Base-by-base conservation (phyloP, 1,140 invertebrate genomes). In the Aporrectodea caliginosa region DNA sequence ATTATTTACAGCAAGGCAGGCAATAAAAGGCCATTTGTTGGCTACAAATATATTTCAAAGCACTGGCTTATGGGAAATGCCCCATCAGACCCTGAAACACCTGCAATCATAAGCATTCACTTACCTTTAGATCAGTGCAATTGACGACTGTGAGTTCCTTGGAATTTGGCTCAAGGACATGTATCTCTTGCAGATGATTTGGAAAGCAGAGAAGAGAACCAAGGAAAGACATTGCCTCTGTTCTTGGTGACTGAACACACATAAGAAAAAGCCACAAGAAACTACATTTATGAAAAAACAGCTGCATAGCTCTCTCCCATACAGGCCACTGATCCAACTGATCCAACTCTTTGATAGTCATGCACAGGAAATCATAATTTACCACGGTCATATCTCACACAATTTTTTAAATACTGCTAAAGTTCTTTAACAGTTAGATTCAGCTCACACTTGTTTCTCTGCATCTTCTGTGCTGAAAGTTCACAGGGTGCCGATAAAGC, bases 191-290 rank as follows among this genome's bases (percentile, higher is more conserved):
- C 78, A 93, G 90, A 69, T 92, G 91, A 80, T 93, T 91, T 0
- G 94, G 93, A 79, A 96, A 91, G 81, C 93, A 93, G 29, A 98
- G 88, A 69, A 98, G 88, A 0, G 93, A 93, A 1, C 95, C 95
- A 2, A 99, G 89, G 73, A 98, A 92, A 0, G 95, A 94, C n/a
- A 95, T 92, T 0, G 96, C 95, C 86, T 98, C 96, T 22, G 93
- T 93, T 80, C 95, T 90, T 0, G 96, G 95, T 78, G 93, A 92
- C 91, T 94, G 82, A 82, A 78, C 79, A 35, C 86, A 84, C 84
- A 80, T 82, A 83, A 80, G 2, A 77, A 83, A 81, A 77, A 73
- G 80, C 75, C 29, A 2, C 73, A 58, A 58, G 43, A 58, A 22
- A 12, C 43, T 12, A 58, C 43, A 58, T 58, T 58, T 58, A 58